Base-by-base conservation (phyloP, 2,888 invertebrate genomes). In the Portevinia maculata region DNA sequence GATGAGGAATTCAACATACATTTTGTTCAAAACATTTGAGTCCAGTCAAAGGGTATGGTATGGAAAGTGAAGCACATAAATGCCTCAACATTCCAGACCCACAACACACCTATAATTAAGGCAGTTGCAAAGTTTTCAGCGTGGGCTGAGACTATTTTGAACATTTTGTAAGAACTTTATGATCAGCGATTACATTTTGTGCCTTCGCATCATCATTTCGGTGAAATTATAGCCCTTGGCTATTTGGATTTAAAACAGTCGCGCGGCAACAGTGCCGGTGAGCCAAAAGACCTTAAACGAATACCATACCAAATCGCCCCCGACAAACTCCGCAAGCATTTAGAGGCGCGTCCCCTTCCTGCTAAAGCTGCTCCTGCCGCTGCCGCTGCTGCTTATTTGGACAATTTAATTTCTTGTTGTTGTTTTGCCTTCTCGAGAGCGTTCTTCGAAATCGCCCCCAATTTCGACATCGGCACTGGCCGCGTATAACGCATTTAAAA, bases 171-270 rank as follows among this genome's bases (percentile, higher is more conserved):
- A 84, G 84, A 84, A 84, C 79, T 84, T 84, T 84, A 84, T 84
- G 84, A 84, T 84, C 84, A 84, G 69, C 84, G 84, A 84, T 84
- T 84, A 84, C 79, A 84, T 79, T 84, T 74, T 84, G 84, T 84
- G 73, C 79, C 84, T 84, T 83, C 73, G 84, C 84, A 84, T 79
- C 84, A 84, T 84, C 84, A 84, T 84, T 84, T 84, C 50, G 84
- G 84, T 84, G 84, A 84, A 84, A 84, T 84, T 84, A 84, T 84
- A 84, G 84, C 84, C 84, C 74, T 84, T 79, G 84, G 84, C 84
- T 84, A 84, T 84, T 84, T 84, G 84, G 84, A 79, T 84, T 79
- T 79, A 74, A 79, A 84, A 84, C 62, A 84, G 84, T 83, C 83
- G 83, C 78, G 69, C 64, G 60, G 71, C 52, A 30, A 24, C 60